These are phyloP conservation scores for Anhinga anhinga DNA, from an alignment of 2,113 vertebrate species.

Conservation along the genomic window DNA sequence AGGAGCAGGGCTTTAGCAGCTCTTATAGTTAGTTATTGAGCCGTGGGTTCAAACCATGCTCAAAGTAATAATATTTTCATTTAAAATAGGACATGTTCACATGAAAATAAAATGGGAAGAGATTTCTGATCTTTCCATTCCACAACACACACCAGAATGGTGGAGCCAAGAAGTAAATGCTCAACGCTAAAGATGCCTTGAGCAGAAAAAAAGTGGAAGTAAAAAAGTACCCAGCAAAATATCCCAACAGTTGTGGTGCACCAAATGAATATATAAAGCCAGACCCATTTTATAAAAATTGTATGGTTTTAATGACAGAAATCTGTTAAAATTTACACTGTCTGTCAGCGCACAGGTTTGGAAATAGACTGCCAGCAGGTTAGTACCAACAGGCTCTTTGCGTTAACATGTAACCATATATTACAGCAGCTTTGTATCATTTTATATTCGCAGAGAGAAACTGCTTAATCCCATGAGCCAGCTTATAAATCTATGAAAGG, in stretches of 20 bases:
- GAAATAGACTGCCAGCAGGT: constrained; percentile 28
- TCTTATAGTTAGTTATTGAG: background rate
- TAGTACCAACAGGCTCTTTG: constrained; percentile 15
- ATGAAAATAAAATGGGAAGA: background rate
- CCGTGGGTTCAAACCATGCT: background rate
- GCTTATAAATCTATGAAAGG: constrained; percentile 31
- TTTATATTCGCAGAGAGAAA: constrained; percentile 61
- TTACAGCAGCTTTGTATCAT: constrained; percentile 11
- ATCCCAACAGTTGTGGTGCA: background rate
- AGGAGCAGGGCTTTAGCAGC: background rate
- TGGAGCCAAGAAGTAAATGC: background rate
- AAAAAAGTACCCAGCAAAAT: background rate
- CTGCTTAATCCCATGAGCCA: constrained; percentile 46
- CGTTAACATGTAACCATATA: constrained; percentile 29
- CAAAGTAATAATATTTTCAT: background rate
- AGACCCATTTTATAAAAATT: constrained; percentile 34
- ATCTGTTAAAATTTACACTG: constrained; percentile 35
- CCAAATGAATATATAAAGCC: constrained; percentile 16
- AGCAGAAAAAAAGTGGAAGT: background rate
- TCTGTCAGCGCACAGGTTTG: constrained; percentile 1
- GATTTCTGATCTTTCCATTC: constrained; percentile 18
- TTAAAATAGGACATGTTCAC: background rate
- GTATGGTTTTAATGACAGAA: constrained; percentile 40
- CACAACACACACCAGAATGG: background rate
- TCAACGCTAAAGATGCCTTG: background rate